Percentiles rank a stretch among this genome's conserved stretches.
phyloP scores from a whole-genome alignment of 2,888 invertebrate genomes.

The Heliconius ismenius region DNA sequence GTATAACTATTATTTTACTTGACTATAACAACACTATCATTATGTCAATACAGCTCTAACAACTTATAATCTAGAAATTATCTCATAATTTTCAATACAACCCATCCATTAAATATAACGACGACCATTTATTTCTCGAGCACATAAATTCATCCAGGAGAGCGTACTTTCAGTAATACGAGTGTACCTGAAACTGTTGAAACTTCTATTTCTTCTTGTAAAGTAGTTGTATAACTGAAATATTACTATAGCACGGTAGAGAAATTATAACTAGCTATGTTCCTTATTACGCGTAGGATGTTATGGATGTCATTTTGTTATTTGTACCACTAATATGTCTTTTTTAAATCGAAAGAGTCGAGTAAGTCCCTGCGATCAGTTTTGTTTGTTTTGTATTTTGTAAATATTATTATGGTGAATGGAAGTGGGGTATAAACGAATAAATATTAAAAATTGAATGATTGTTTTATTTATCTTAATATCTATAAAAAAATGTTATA shows the following conservation, averaged over 20 bases:
- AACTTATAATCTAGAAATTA: slow-evolving; percentile 1
- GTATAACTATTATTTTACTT: too few species aligned
- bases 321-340: slow-evolving; percentile 55
- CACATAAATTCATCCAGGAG: neutral
- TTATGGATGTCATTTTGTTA: slow-evolving; percentile 60
- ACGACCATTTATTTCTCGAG: neutral
- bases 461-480: slow-evolving; percentile 30
- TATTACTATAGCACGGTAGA: slow-evolving; percentile 65
- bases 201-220: slow-evolving; percentile 69
- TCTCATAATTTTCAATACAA: neutral
- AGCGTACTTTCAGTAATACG: slow-evolving; percentile 46
- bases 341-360: slow-evolving; percentile 44
- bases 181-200: slow-evolving; percentile 59
- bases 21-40: too few species aligned
- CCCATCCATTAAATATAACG: slow-evolving; percentile 33
- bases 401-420: slow-evolving; percentile 74
- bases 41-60: too few species aligned
- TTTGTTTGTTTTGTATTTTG: slow-evolving; percentile 68
- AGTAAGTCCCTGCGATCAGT: slow-evolving; percentile 41
- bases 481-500: neutral
- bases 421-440: slow-evolving; percentile 73
- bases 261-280: slow-evolving; percentile 72
- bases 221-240: slow-evolving; percentile 66
- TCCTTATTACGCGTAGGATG: slow-evolving; percentile 66
- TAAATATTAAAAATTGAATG: slow-evolving; percentile 40